Base-by-base conservation (phyloP, 2,113 vertebrate genomes). In the Bubo scandiacus region DNA sequence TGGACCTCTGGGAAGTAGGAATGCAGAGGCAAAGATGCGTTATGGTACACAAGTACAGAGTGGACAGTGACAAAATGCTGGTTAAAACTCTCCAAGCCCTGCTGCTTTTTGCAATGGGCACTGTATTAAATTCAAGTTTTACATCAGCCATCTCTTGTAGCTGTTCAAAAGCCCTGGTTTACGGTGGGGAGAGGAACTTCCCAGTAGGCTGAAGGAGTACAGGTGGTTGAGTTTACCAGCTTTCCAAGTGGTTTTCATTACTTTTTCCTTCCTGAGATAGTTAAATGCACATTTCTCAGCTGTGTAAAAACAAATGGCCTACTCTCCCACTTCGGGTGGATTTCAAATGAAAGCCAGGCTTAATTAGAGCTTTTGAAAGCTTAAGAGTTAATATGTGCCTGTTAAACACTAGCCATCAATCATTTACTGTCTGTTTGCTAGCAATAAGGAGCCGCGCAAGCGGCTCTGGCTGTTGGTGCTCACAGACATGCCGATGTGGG, bases 301-400 rank as follows among this genome's bases (percentile, higher is more conserved):
- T 65, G 27, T 89, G 86, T 89, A 85, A 94, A 91, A 97, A 85
- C 62, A 97, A 97, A 96, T 80, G 62, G 81, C 51, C 29, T 51
- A 14, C 54, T 91, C 57, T 93, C 30, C 49, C 72, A 75, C 71
- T 92, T 95, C 0, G 32, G 15, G 72, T 84, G 19, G 3, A 2
- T 91, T 95, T 91, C 66, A 94, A 94, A 97, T 80, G 74, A 92
- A 92, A 97, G 25, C 54, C 93, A 79, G 86, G 84, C 54, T 97
- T 96, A 94, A 97, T 95, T 94, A 94, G 54, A 82, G 78, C 58
- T 92, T 95, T 91, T 73, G 89, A 94, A 89, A 90, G 43, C 58
- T 91, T 81, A 87, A 87, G 70, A 91, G 86, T 91, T 88, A 95
- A 95, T 82, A 59, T 0, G 1, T 45, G 45, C n/a, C 77, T 62